Evolutionary conservation across 2,113 vertebrate genomes (phyloP).

Genomic region (Pagrus major): DNA sequence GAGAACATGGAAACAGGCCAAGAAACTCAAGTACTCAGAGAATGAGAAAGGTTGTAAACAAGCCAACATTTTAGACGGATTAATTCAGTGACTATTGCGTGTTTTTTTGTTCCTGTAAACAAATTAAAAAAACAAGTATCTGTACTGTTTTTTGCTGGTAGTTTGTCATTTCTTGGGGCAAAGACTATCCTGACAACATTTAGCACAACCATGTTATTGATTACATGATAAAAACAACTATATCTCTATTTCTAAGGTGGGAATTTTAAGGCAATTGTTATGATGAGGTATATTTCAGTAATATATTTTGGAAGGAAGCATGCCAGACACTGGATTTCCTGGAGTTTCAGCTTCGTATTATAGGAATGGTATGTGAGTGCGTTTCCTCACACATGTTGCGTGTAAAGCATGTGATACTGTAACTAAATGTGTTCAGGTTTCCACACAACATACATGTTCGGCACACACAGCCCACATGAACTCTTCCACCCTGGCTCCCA

Average conservation of each 20-base stretch:
- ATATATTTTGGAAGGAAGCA: background rate
- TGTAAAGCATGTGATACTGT: conserved; percentile 12
- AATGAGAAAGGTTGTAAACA: background rate
- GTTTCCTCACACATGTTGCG: conserved; percentile 35
- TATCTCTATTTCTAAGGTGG: background rate
- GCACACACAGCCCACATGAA: conserved; percentile 20
- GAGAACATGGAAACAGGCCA: background rate
- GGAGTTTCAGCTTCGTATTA: conserved; percentile 1
- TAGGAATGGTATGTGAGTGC: background rate
- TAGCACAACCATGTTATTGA: background rate
- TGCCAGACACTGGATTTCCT: background rate
- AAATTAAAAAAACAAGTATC: background rate
- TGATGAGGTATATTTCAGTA: background rate
- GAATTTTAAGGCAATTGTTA: background rate
- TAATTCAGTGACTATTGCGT: no score
- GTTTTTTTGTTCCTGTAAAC: background rate
- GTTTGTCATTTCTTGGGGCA: background rate
- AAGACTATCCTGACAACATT: background rate
- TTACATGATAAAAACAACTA: background rate
- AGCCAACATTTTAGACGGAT: background rate
- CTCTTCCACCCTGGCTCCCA: conserved; percentile 50
- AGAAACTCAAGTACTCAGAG: background rate
- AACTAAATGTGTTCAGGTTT: conserved; percentile 45
- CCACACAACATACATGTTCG: conserved; percentile 25
- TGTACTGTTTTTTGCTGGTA: background rate